A percentile compares a stretch with the other conserved stretches of the same genome.
Evolutionary conservation across 2,888 invertebrate species (phyloP).

Genomic region (Philereme vetulata): DNA sequence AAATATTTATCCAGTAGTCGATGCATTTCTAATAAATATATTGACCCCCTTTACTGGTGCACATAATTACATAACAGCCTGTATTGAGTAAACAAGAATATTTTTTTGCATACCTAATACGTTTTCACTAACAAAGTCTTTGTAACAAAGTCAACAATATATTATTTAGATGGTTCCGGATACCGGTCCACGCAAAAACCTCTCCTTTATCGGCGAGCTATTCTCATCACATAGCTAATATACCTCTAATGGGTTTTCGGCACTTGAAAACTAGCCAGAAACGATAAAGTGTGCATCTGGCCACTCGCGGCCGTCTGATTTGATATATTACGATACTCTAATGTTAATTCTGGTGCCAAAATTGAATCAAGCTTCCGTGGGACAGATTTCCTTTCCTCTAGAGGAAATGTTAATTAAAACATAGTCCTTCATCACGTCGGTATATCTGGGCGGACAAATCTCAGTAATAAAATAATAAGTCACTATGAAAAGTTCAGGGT

Average conservation of each 20-base stretch:
- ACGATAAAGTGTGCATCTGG: slow-evolving; percentile 79
- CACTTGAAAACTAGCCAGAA: slow-evolving; percentile 82
- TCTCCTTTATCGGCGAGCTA: slow-evolving; percentile 45
- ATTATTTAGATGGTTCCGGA: neutral
- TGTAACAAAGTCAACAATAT: neutral
- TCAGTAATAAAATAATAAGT: neutral
- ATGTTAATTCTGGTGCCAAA: slow-evolving; percentile 69
- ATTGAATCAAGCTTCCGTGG: slow-evolving; percentile 57
- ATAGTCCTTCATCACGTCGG: neutral
- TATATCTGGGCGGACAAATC: slow-evolving; percentile 2
- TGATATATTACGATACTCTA: slow-evolving; percentile 73
- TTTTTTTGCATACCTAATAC: too few relatives aligned
- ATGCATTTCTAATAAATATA: too few relatives aligned
- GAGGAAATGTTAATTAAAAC: slow-evolving; percentile 12
- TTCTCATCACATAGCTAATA: slow-evolving; percentile 64
- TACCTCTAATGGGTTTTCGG: slow-evolving; percentile 75
- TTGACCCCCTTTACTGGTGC: too few relatives aligned
- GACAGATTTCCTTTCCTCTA: slow-evolving; percentile 28
- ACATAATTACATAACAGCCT: too few relatives aligned
- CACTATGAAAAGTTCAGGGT: too few relatives aligned
- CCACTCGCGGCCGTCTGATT: slow-evolving; percentile 61
- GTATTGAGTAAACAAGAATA: too few relatives aligned
- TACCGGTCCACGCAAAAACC: slow-evolving; percentile 21
- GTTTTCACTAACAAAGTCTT: too few relatives aligned
- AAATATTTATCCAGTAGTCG: too few relatives aligned